Evolutionary conservation across 2,888 invertebrate genomes (phyloP), one percentile per base, ranked within the genome.

Genomic region (Nemoura dubitans): DNA sequence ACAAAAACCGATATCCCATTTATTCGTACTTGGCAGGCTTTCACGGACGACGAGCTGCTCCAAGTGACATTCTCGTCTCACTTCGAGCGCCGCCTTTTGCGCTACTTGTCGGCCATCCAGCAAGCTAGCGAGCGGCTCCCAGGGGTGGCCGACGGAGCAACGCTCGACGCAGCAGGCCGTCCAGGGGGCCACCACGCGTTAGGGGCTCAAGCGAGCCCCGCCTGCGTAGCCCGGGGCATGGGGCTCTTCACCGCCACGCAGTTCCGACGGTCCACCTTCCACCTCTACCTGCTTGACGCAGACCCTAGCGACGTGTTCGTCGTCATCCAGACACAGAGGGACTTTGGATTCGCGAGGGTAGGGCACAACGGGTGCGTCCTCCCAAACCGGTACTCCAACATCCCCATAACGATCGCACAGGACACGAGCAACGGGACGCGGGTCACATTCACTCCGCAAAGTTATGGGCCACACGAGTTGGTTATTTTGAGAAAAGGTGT

Each of bases 171-270:
- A 36, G 36, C 36, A 36, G 10, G 7, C 26, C 21, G 25, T 27
- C 25, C 28, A 59, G 36, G 36, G 26, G 7, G 25, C 30, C 10
- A 1, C n/a, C 2, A 6, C 77, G 77, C 16, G 28, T 43, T 14
- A 85, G 80, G 76, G 59, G 92, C 92, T 89, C 90, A 90, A 21
- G 88, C 91, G 86, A 92, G 92, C 87, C 92, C 91, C 88, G 92
- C 93, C 1, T 94, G 94, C 89, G 92, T 94, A 0, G 94, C 93
- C 0, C 92, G 93, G 90, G 94, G 95, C 14, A 93, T 94, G 90
- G 95, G 94, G 0, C 90, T 95, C 27, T 91, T 93, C 59, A 93
- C 93, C 59, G 94, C 94, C 30, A 94, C 94, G 90, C 91, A 93
- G 84, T 92, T 93, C 87, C 92, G 92, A 87, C 93, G 93, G 90